phyloP scores from a whole-genome alignment of 2,797 vertebrate species.

The Ctenosaura bakeri region DNA sequence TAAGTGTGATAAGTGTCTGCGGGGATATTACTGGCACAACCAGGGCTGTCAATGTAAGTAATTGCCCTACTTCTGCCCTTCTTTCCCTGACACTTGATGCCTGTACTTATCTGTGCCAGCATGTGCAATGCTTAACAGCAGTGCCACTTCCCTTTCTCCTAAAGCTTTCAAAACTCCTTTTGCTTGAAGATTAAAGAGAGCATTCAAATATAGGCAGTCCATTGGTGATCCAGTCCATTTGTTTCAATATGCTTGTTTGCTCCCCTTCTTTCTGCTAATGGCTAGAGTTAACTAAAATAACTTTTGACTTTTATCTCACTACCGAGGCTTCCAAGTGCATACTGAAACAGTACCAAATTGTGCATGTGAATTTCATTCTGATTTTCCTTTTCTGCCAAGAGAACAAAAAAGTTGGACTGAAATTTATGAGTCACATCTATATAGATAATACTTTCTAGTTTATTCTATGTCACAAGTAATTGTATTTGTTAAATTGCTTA shows the following conservation, averaged over 20 bases:
- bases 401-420: background rate
- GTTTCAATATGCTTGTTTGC: conserved; percentile 37
- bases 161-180: conserved; percentile 53
- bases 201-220: conserved; percentile 50
- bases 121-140: conserved; percentile 67
- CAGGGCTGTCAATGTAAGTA: conserved; percentile 99
- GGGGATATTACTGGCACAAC: conserved; percentile 96
- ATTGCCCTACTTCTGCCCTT: conserved; percentile 76
- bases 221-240: conserved; percentile 51
- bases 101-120: conserved; percentile 66
- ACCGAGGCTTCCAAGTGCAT: conserved; percentile 36
- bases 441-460: background rate
- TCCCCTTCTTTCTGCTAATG: conserved; percentile 37
- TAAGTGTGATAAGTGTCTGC: conserved; percentile 97
- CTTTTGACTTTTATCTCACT: background rate
- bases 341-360: conserved; percentile 47
- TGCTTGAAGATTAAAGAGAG: background rate
- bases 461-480: background rate
- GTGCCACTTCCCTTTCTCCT: conserved; percentile 35
- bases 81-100: conserved; percentile 66
- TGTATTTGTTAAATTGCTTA: background rate
- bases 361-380: conserved; percentile 56
- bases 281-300: conserved; percentile 43
- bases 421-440: background rate
- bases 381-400: too few species aligned